Percentiles rank a stretch among this genome's conserved stretches.
phyloP scores from a whole-genome alignment of 2,888 invertebrate genomes.

The Dioctria rufipes region DNA sequence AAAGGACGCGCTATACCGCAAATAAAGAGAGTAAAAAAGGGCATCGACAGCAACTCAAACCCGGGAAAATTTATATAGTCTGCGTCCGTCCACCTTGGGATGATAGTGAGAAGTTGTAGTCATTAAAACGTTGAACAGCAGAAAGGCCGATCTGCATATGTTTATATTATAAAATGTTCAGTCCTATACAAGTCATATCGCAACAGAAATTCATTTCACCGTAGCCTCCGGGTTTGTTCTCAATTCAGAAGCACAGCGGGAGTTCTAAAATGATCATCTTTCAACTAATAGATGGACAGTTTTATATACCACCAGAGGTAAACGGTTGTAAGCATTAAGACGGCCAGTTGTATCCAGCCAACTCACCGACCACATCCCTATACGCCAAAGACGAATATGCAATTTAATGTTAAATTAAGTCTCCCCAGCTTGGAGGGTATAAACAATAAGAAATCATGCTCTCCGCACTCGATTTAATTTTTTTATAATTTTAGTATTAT shows the following conservation, averaged over 20 bases:
- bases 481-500: slow-evolving; percentile 50
- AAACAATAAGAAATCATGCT: slow-evolving; percentile 51
- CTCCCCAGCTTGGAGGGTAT: slow-evolving; percentile 45
- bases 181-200: slow-evolving; percentile 36
- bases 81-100: slow-evolving; percentile 28
- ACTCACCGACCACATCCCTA: slow-evolving; percentile 20
- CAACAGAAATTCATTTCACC: slow-evolving; percentile 72
- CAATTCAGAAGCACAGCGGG: slow-evolving; percentile 83
- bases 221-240: slow-evolving; percentile 81
- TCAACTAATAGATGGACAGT: slow-evolving; percentile 65
- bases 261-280: slow-evolving; percentile 73
- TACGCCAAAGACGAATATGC: slow-evolving; percentile 32
- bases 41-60: neutral
- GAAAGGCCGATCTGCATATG: slow-evolving; percentile 52
- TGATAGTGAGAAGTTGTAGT: slow-evolving; percentile 52
- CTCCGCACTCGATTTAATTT: slow-evolving; percentile 20
- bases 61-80: slow-evolving; percentile 33
- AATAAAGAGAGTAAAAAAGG: slow-evolving; percentile 2
- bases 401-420: slow-evolving; percentile 53
- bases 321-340: slow-evolving; percentile 31
- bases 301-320: slow-evolving; percentile 58
- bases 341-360: neutral
- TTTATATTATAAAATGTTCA: slow-evolving; percentile 46
- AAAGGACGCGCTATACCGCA: slow-evolving; percentile 8
- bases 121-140: slow-evolving; percentile 48